phyloP scores from a whole-genome alignment of 92 coral and sea anemone genomes.

The Zoanthus sociatus region DNA sequence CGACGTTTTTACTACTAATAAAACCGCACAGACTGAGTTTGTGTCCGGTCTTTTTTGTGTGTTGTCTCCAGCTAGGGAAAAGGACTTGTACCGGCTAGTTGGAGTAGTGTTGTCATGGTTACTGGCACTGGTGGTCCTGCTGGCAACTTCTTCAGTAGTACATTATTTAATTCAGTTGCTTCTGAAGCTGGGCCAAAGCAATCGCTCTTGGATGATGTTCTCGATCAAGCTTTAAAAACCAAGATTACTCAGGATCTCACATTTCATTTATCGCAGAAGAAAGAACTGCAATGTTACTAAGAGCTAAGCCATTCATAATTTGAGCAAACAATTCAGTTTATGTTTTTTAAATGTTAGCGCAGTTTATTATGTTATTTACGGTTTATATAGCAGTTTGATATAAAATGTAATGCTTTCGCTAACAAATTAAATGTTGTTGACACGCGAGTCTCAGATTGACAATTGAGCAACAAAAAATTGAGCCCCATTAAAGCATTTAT shows the following conservation, averaged over 20 bases:
- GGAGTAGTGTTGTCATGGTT: slow-evolving; percentile 54
- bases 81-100: slow-evolving; percentile 52
- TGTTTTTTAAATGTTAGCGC: neutral
- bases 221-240: slow-evolving; percentile 38
- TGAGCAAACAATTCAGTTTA: neutral
- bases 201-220: slow-evolving; percentile 39
- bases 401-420: neutral
- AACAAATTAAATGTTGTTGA: neutral
- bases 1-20: neutral
- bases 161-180: slow-evolving; percentile 51
- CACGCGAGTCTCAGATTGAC: too few relatives aligned
- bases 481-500: neutral
- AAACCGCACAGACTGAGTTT: neutral
- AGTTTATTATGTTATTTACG: neutral
- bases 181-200: slow-evolving; percentile 21
- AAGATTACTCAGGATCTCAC: neutral
- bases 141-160: slow-evolving; percentile 55
- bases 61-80: slow-evolving; percentile 49
- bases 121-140: slow-evolving; percentile 62
- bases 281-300: neutral
- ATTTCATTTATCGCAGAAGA: neutral
- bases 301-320: neutral
- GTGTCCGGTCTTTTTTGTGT: neutral
- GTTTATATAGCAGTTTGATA: neutral
- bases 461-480: neutral